Base-by-base conservation (phyloP, 2,797 vertebrate genomes). In the Intellagama lesueurii region DNA sequence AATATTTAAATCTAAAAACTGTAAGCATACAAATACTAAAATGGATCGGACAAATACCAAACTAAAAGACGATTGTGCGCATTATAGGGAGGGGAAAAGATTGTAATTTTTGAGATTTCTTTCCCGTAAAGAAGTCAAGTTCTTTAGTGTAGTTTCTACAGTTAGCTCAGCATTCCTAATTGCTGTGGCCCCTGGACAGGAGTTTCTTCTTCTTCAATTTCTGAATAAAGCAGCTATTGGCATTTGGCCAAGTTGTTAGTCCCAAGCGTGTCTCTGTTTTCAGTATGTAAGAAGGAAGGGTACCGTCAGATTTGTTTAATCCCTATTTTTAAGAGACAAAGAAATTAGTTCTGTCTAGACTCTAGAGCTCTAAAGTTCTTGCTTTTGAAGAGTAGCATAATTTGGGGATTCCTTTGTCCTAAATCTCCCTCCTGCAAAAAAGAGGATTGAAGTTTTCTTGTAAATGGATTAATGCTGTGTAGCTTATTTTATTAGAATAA, bases 311-410 rank as follows among this genome's bases (percentile, higher is more conserved):
- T 90, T 94, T 92, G 70, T 83, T 90, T 90, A 92, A 94, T 94
- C 92, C 89, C 89, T 89, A 91, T 89, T 94, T 89, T 92, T 88
- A 35, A 40, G 87, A 92, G 81, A 95, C 94, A 95, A 90, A 95
- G 90, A 80, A 30, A 19, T 94, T 26, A n/a, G 76, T 40, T 0
- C 90, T 86, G 93, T 94, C 91, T 94, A 92, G 95, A 91, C 92
- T 1, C 2, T 0, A 26, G 14, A 5, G 52, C 72, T 91, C 1
- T 3, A n/a, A 90, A 24, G 82, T 85, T 32, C 35, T 77, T 91
- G 0, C 0, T 64, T 85, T 86, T 87, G 79, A 56, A 68, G 44
- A 70, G 40, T 8, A 49, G 3, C 76, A 49, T 89, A 66, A 22
- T 90, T 90, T 75, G 83, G 87, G 68, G 80, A 52, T 90, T 91